Conservation (phyloP, 2,888 invertebrate species). For the Pecten maximus region DNA sequence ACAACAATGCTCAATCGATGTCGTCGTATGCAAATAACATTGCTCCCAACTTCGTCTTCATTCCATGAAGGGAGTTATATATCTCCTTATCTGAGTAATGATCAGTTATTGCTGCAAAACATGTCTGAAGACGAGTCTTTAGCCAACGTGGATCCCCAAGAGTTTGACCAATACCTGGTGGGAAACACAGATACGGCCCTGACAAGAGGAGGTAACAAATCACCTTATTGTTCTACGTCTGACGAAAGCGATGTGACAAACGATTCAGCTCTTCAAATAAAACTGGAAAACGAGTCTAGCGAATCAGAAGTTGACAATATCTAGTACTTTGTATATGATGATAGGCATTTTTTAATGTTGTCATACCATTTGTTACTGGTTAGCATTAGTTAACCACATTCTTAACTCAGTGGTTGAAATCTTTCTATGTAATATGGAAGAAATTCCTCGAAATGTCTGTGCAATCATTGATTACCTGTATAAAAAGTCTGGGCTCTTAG, state of each 20-base stretch:
- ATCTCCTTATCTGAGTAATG: background rate
- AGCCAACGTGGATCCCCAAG: background rate
- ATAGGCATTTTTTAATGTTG: background rate
- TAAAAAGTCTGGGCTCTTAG: no score
- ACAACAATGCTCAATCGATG: background rate
- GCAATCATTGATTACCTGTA: no score
- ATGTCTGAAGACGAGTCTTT: background rate
- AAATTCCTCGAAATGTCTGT: no score
- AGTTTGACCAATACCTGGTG: background rate
- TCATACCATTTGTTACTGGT: no score
- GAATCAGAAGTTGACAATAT: background rate
- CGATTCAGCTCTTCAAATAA: background rate
- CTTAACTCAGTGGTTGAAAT: no score
- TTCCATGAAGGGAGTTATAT: background rate
- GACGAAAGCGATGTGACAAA: background rate
- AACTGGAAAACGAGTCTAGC: background rate
- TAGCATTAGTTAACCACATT: no score
- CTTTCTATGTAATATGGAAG: no score
- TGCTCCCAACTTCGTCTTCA: background rate
- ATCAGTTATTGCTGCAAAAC: background rate
- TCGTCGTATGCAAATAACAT: background rate
- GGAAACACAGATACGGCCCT: background rate
- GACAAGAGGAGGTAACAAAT: background rate
- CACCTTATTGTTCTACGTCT: background rate
- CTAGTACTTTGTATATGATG: background rate